Base-by-base conservation (phyloP, 2,113 vertebrate genomes). In the Butorides virescens region DNA sequence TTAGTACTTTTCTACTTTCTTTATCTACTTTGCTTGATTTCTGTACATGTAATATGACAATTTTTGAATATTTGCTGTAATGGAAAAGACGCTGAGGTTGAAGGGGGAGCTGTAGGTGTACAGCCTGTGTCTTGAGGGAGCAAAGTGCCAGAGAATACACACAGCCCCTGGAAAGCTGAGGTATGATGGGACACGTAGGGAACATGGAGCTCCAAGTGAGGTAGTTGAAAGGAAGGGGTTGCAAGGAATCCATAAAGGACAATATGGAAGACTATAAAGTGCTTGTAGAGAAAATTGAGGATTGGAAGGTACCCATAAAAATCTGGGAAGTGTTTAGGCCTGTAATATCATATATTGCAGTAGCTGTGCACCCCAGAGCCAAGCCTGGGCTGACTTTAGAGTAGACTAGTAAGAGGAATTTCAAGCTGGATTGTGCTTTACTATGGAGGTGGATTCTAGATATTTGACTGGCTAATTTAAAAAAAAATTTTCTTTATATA, bases 131-230 rank as follows among this genome's bases (percentile, higher is more conserved):
- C 26, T 47, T n/a, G 55, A 52, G 80, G 58, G 67, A 80, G 39
- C 8, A 12, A 77, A 32, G 44, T 20, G 39, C 30, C 0, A 0
- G 62, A 19, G 52, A 82, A 37, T 8, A 86, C 46, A 5, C 1
- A 2, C 56, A 82, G 83, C 14, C n/a, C 23, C 32, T 39, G 72
- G 53, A 42, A 63, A 49, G 32, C 55, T 39, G 34, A 13, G 44
- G 12, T 63, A 3, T 26, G 47, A 67, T 21, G 52, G 61, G 46
- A 39, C 39, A 17, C 19, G 42, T 10, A 42, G 46, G 4, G 25
- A 74, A 16, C 11, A 2, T 15, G 42, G 78, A 44, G 44, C 37
- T 83, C 20, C 19, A 32, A 5, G 36, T 13, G 50, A 52, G 46
- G 34, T 4, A 53, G 20, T 5, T 73, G 52, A 39, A 84, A 37